Evolutionary conservation across 2,888 invertebrate species (phyloP).

Genomic region (Plagodis dolabraria): DNA sequence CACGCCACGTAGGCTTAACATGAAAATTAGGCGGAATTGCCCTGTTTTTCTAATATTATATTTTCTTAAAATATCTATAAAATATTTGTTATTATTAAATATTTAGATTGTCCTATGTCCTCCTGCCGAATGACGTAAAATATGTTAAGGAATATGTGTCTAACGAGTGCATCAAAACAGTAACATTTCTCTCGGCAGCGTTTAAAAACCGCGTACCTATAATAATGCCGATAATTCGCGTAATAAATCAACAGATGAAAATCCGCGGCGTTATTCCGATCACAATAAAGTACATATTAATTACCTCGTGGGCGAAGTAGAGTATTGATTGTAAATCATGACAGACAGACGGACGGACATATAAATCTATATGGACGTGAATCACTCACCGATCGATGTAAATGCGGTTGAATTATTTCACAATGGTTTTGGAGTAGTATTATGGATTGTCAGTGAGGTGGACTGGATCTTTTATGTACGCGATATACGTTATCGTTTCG

Average conservation of each 20-base stretch:
- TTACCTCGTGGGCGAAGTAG: slow-evolving; percentile 44
- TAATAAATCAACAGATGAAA: slow-evolving; percentile 35
- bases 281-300: slow-evolving; percentile 36
- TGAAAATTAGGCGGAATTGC: too few relatives aligned
- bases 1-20: too few relatives aligned
- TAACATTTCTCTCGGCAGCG: too few relatives aligned
- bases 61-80: too few relatives aligned
- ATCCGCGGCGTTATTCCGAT: slow-evolving; percentile 28
- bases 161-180: too few relatives aligned
- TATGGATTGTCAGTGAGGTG: slow-evolving; percentile 12
- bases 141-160: too few relatives aligned
- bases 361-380: slow-evolving; percentile 67
- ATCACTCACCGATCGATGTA: slow-evolving; percentile 59
- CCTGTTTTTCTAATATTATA: too few relatives aligned
- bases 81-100: too few relatives aligned
- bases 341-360: slow-evolving; percentile 46
- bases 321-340: slow-evolving; percentile 65
- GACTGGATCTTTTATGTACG: not conserved
- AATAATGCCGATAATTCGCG: slow-evolving; percentile 26
- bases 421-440: slow-evolving; percentile 22
- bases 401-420: slow-evolving; percentile 36
- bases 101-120: too few relatives aligned
- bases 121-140: too few relatives aligned
- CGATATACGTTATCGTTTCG: not conserved
- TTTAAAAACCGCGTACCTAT: not conserved